Conservation (phyloP, 2,888 invertebrate species). For the Hypselothyrea guttata region DNA sequence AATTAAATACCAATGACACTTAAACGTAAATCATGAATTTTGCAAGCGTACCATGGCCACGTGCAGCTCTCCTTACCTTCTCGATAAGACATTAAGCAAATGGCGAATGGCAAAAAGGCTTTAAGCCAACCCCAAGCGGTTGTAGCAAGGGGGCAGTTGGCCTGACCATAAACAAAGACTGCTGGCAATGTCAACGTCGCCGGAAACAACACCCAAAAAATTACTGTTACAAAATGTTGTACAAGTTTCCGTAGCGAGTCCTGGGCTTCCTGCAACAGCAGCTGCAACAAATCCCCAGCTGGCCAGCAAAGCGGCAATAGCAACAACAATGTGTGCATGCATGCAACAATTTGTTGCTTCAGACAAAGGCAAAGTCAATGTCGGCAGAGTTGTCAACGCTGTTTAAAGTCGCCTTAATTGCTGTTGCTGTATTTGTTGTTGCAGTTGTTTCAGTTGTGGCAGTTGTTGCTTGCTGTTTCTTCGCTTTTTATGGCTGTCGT, state of each 20-base stretch:
- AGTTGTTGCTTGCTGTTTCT: constrained; percentile 17
- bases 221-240: constrained; percentile 72
- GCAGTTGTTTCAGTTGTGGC: constrained; percentile 9
- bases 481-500: constrained; percentile 58
- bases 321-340: constrained; percentile 56
- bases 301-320: constrained; percentile 27
- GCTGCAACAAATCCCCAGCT: constrained; percentile 64
- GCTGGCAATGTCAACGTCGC: constrained; percentile 67
- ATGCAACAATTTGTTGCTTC: constrained; percentile 69
- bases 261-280: constrained; percentile 59
- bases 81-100: constrained; percentile 56
- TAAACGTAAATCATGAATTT: constrained; percentile 77
- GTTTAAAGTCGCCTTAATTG: constrained; percentile 74
- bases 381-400: constrained; percentile 70
- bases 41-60: constrained; percentile 52
- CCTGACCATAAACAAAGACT: constrained; percentile 49
- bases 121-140: constrained; percentile 6
- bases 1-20: constrained; percentile 75
- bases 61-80: constrained; percentile 29
- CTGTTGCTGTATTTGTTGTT: constrained; percentile 46
- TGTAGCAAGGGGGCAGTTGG: not conserved
- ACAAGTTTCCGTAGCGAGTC: constrained; percentile 65
- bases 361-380: constrained; percentile 68
- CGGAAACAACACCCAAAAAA: constrained; percentile 76
- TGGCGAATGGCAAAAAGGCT: constrained; percentile 35